These are phyloP conservation scores for Aricia agestis DNA, from an alignment of 1,140 invertebrate species.

Conservation along the genomic window DNA sequence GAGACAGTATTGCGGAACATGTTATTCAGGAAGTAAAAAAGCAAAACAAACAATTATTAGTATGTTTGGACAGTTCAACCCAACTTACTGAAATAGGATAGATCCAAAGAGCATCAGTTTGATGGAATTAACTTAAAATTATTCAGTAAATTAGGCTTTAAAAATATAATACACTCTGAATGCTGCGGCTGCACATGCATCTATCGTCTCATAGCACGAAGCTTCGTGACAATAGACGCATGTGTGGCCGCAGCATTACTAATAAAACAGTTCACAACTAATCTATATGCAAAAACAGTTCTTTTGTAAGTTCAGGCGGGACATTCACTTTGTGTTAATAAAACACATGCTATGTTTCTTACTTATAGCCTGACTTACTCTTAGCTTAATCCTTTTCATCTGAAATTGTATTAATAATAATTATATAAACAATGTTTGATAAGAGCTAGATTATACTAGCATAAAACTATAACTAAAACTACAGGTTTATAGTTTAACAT, in stretches of 20 bases:
- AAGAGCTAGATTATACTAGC: too few species aligned
- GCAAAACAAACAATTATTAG: neutral
- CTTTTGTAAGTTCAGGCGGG: neutral
- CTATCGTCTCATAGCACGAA: too few species aligned
- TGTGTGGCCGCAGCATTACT: too few species aligned
- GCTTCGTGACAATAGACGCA: too few species aligned
- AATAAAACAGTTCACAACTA: neutral
- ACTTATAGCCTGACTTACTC: slow-evolving; percentile 46
- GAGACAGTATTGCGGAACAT: neutral
- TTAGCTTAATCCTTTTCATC: slow-evolving; percentile 62
- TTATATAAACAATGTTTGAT: too few species aligned
- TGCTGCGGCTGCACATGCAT: too few species aligned
- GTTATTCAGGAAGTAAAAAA: neutral
- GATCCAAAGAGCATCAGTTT: neutral
- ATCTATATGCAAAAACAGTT: neutral
- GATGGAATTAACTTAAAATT: neutral
- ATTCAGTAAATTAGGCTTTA: neutral
- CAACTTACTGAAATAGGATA: neutral
- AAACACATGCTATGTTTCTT: slow-evolving; percentile 27
- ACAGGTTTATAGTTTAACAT: too few species aligned
- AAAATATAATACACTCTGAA: too few species aligned
- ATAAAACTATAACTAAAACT: too few species aligned
- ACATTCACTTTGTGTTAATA: slow-evolving; percentile 28
- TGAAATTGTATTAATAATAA: slow-evolving; percentile 47
- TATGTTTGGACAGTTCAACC: neutral